Evolutionary conservation across 1,140 invertebrate genomes (phyloP).

Genomic region (Drosophila bifasciata): DNA sequence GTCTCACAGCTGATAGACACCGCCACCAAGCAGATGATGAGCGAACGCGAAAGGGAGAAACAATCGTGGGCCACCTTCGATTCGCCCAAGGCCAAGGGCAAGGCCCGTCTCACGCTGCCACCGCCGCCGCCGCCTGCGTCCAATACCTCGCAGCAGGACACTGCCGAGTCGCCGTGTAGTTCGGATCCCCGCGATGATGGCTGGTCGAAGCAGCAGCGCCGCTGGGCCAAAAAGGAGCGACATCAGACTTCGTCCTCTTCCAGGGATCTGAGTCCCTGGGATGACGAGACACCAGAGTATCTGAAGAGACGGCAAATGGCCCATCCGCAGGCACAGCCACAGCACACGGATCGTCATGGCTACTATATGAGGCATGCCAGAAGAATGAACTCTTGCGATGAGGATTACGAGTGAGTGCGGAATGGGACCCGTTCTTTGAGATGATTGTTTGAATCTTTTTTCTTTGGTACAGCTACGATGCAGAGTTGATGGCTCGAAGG

Average conservation of each 20-base stretch:
- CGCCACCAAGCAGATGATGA: slow-evolving; percentile 75
- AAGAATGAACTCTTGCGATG: slow-evolving; percentile 84
- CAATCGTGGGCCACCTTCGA: slow-evolving; percentile 83
- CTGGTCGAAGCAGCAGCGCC: slow-evolving; percentile 71
- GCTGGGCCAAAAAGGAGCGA: slow-evolving; percentile 82
- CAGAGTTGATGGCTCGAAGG: slow-evolving; percentile 68
- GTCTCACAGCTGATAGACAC: slow-evolving; percentile 79
- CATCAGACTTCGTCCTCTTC: slow-evolving; percentile 88
- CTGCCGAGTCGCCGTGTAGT: slow-evolving; percentile 89
- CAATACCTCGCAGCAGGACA: slow-evolving; percentile 83
- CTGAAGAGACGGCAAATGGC: slow-evolving; percentile 54
- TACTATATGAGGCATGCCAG: slow-evolving; percentile 80
- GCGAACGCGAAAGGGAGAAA: slow-evolving; percentile 59
- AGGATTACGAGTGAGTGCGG: slow-evolving; percentile 85
- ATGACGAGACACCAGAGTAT: slow-evolving; percentile 86
- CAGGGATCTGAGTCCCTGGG: slow-evolving; percentile 89
- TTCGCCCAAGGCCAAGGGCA: slow-evolving; percentile 75
- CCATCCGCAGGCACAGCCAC: slow-evolving; percentile 27
- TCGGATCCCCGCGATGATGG: slow-evolving; percentile 89
- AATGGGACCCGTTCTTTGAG: background rate
- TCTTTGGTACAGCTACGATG: slow-evolving; percentile 64
- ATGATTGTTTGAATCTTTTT: background rate
- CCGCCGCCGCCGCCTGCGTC: slow-evolving; percentile 68
- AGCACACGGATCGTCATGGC: slow-evolving; percentile 65
- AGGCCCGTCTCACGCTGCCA: slow-evolving; percentile 62